Evolutionary conservation across 2,797 vertebrate genomes (phyloP).

Genomic region (Paedocypris micromegethes): DNA sequence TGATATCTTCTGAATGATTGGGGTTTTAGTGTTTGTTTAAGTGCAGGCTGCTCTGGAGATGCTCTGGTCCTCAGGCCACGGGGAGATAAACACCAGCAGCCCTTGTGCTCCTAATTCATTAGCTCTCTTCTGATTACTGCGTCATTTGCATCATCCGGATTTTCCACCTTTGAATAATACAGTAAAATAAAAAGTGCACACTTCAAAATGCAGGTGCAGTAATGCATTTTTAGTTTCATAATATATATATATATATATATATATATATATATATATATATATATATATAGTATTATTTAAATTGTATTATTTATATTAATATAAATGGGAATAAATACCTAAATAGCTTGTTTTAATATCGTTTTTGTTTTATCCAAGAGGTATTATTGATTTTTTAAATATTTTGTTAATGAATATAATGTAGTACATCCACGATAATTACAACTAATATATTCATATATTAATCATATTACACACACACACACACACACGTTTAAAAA

Average conservation of each 20-base stretch:
- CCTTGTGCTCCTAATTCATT: constrained; percentile 7
- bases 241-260: too few relatives aligned
- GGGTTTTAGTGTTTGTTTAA: constrained; percentile 41
- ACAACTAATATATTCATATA: not conserved
- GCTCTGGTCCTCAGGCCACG: constrained; percentile 17
- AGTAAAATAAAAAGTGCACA: too few relatives aligned
- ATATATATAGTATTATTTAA: not conserved
- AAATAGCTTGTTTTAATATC: too few relatives aligned
- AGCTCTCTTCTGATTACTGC: constrained; percentile 31
- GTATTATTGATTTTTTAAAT: not conserved
- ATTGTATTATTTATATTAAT: not conserved
- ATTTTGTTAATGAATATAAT: not conserved
- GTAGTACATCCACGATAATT: not conserved
- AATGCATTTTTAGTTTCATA: not conserved
- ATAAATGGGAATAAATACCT: not conserved
- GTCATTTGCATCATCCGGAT: not conserved
- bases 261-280: too few relatives aligned
- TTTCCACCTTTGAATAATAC: too few relatives aligned
- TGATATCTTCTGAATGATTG: constrained; percentile 34
- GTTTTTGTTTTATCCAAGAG: too few relatives aligned
- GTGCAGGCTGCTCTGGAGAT: constrained; percentile 9
- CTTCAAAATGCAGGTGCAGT: too few relatives aligned
- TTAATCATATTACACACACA: not conserved
- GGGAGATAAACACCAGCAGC: constrained; percentile 19
- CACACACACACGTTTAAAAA: too few relatives aligned